A percentile compares a stretch with the other conserved stretches of the same genome.
These are phyloP conservation scores for Tryphoninae sp. DNA, from an alignment of 2,888 invertebrate species.

Conservation along the genomic window DNA sequence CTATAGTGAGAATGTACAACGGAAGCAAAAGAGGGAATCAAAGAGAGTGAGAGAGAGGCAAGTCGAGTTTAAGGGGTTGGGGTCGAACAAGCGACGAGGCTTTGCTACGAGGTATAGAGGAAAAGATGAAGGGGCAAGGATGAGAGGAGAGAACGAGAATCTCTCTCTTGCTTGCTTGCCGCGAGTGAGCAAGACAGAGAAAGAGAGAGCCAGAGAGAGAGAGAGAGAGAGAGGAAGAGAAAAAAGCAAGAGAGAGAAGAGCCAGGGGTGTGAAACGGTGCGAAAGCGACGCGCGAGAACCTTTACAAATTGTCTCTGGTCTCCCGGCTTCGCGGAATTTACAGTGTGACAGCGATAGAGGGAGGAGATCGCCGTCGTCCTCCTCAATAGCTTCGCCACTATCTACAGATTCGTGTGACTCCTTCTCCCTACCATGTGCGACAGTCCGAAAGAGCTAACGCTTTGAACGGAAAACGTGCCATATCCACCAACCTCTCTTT, in stretches of 20 bases:
- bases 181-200: not conserved
- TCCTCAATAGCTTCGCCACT: slow-evolving; percentile 9
- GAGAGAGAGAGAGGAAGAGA: not conserved
- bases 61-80: not conserved
- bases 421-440: slow-evolving; percentile 2
- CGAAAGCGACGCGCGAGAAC: slow-evolving; percentile 47
- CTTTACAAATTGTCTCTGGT: slow-evolving; percentile 58
- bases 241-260: not conserved
- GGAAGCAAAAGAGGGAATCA: slow-evolving; percentile 1
- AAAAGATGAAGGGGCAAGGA: slow-evolving; percentile 10
- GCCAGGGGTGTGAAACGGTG: slow-evolving; percentile 46
- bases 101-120: slow-evolving; percentile 19
- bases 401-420: slow-evolving; percentile 7
- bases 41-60: slow-evolving; percentile 14
- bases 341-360: slow-evolving; percentile 23
- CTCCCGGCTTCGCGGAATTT: slow-evolving; percentile 57
- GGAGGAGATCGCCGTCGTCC: slow-evolving; percentile 11
- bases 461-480: not conserved
- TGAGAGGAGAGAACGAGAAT: not conserved
- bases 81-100: not conserved
- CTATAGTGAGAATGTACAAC: slow-evolving; percentile 37
- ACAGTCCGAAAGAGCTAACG: slow-evolving; percentile 4
- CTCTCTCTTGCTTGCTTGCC: too few species aligned
- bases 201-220: not conserved
- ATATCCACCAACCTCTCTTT: slow-evolving; percentile 10